Conservation (phyloP, 2,113 vertebrate genomes). For the Aviceda subcristata region DNA sequence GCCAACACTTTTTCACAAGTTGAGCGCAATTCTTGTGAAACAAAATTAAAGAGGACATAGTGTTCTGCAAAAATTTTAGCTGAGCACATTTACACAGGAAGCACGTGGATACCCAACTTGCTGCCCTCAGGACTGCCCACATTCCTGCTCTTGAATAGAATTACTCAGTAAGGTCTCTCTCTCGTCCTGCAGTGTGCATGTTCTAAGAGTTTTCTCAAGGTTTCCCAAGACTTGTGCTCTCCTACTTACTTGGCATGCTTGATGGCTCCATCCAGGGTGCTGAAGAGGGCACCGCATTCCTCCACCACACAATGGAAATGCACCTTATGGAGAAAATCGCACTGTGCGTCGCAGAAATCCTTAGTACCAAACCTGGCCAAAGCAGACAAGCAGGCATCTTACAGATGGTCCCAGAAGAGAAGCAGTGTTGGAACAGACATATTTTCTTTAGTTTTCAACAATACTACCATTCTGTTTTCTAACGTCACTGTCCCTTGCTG, state of each 20-base stretch:
- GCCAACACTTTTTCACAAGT: not conserved
- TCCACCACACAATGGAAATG: constrained; percentile 97
- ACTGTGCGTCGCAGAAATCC: constrained; percentile 92
- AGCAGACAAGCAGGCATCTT: not conserved
- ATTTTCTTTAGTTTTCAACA: not conserved
- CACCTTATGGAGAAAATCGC: constrained; percentile 95
- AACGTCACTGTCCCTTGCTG: not conserved
- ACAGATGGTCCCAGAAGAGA: not conserved
- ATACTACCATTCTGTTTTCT: not conserved
- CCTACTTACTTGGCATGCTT: constrained; percentile 94
- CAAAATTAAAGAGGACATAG: not conserved
- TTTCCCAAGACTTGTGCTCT: not conserved
- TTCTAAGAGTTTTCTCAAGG: not conserved
- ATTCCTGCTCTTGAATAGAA: not conserved
- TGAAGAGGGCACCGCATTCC: constrained; percentile 96
- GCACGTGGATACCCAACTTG: not conserved
- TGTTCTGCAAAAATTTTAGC: not conserved
- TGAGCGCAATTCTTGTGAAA: not conserved
- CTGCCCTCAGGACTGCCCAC: not conserved
- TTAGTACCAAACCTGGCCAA: constrained; percentile 89
- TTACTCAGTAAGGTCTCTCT: not conserved
- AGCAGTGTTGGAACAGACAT: not conserved
- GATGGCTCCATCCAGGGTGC: constrained; percentile 96
- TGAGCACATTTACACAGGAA: not conserved
- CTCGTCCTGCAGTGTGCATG: not conserved